Conservation (phyloP, 2,113 vertebrate genomes). For the Rhinichthys klamathensis region DNA sequence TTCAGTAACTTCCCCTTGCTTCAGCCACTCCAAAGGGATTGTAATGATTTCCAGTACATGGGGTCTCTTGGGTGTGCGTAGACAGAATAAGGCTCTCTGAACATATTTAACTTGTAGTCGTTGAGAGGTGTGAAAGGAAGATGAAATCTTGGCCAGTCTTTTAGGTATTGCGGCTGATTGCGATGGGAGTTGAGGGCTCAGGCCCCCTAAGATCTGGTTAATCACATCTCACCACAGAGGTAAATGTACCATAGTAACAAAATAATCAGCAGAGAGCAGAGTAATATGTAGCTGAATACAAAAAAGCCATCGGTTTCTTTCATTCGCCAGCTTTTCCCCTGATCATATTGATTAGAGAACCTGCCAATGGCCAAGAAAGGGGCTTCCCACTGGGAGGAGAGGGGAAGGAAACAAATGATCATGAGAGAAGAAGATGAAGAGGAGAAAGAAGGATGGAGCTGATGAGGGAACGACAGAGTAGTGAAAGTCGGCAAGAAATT, state of each 20-base stretch:
- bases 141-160: constrained; percentile 27
- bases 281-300: constrained; percentile 5
- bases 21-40: constrained; percentile 26
- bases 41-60: constrained; percentile 23
- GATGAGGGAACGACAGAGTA: constrained; percentile 2
- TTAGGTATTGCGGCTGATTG: constrained; percentile 40
- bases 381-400: constrained; percentile 20
- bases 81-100: constrained; percentile 25
- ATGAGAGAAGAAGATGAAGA: not conserved
- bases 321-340: not conserved
- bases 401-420: constrained; percentile 3
- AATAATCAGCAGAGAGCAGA: constrained; percentile 32
- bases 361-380: constrained; percentile 1
- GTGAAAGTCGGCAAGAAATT: constrained; percentile 2
- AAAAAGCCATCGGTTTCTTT: constrained; percentile 16
- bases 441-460: not conserved
- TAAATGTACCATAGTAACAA: constrained; percentile 34
- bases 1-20: constrained; percentile 28
- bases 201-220: constrained; percentile 38
- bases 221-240: constrained; percentile 43
- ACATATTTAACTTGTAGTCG: constrained; percentile 42
- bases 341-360: not conserved
- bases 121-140: constrained; percentile 29
- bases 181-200: constrained; percentile 20
- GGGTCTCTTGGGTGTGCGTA: constrained; percentile 31